Conservation (phyloP, 2,113 vertebrate species). For the Prunella himalayana region DNA sequence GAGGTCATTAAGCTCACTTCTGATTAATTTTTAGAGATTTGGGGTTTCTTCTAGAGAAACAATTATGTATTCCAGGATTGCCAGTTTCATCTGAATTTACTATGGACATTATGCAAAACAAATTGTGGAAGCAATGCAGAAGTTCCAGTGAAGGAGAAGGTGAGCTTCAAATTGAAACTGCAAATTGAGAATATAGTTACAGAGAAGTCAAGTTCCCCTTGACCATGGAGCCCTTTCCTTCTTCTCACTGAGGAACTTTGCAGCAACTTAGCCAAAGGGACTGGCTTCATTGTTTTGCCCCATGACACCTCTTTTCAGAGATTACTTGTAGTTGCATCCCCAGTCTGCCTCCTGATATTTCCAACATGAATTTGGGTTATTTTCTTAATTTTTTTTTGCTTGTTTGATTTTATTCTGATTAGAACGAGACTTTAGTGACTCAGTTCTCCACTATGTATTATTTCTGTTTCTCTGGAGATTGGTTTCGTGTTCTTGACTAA, state of each 20-base stretch:
- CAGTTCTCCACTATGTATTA: background rate
- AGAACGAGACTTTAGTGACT: background rate
- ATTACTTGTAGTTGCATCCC: background rate
- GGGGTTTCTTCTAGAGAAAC: background rate
- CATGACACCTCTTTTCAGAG: background rate
- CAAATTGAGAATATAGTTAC: background rate
- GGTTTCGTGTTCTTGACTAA: background rate
- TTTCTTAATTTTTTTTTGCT: background rate
- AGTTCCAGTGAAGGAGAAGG: background rate
- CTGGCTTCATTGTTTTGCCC: background rate
- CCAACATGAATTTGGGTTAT: background rate
- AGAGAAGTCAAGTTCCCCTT: background rate
- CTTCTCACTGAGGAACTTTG: background rate
- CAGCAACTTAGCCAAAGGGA: background rate
- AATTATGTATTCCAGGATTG: background rate
- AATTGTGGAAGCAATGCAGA: background rate
- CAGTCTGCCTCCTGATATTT: background rate
- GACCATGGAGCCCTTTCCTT: background rate
- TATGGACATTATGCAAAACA: background rate
- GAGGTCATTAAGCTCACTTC: background rate
- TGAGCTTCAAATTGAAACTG: background rate
- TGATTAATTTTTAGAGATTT: background rate
- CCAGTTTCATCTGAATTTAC: background rate
- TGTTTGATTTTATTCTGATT: background rate
- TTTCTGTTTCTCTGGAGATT: background rate